phyloP scores from a whole-genome alignment of 2,797 vertebrate genomes.

The Spea hammondii region DNA sequence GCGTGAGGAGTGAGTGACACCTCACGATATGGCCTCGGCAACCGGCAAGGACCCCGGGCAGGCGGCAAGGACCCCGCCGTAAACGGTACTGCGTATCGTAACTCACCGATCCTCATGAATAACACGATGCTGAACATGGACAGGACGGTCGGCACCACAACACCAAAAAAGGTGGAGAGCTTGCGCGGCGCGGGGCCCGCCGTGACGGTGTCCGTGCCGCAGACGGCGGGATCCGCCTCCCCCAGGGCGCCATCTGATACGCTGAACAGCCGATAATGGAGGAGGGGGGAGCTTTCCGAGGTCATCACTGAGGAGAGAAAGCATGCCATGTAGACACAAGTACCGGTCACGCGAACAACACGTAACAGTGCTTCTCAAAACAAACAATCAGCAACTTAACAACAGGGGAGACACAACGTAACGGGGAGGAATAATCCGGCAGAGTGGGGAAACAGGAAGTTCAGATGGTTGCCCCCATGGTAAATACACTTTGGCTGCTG shows the following conservation, averaged over 20 bases:
- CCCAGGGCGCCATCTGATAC: constrained; percentile 58
- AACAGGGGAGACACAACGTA: too few relatives aligned
- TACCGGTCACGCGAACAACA: too few relatives aligned
- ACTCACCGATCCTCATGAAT: constrained; percentile 85
- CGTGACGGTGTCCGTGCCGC: constrained; percentile 32
- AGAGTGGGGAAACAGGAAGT: too few relatives aligned
- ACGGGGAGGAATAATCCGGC: too few relatives aligned
- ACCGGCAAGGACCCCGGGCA: background rate
- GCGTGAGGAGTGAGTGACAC: too few relatives aligned
- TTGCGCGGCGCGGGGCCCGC: constrained; percentile 55
- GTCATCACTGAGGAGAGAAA: constrained; percentile 69
- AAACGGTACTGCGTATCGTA: background rate
- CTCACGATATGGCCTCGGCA: too few relatives aligned
- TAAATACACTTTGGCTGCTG: too few relatives aligned
- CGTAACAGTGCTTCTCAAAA: too few relatives aligned
- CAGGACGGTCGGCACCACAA: constrained; percentile 87
- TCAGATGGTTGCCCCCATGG: too few relatives aligned
- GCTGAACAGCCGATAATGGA: constrained; percentile 77
- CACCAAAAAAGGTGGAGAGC: constrained; percentile 88
- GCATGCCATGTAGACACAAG: background rate
- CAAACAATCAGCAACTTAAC: too few relatives aligned
- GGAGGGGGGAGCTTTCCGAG: constrained; percentile 79
- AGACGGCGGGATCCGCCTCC: constrained; percentile 48
- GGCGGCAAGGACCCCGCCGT: background rate
- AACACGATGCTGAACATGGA: constrained; percentile 94